A percentile compares a stretch with the other conserved stretches of the same genome.
Evolutionary conservation across 2,113 vertebrate genomes (phyloP).

Genomic region (Cyphomyrus plagiostoma): DNA sequence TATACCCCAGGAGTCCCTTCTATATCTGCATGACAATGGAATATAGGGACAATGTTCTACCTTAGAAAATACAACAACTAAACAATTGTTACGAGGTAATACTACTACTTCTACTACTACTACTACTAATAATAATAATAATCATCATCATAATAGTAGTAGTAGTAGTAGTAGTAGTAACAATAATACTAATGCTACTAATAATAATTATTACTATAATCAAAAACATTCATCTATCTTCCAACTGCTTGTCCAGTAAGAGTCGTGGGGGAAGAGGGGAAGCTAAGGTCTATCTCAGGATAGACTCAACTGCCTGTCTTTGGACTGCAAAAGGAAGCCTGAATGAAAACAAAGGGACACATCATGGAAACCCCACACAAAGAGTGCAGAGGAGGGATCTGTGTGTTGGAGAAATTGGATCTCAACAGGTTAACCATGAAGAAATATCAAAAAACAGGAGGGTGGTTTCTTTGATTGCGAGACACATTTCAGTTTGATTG

Average conservation of each 20-base stretch:
- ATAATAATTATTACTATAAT: background rate
- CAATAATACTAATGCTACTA: background rate
- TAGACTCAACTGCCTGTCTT: background rate
- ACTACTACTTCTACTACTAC: no score
- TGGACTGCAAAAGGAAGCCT: background rate
- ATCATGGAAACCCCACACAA: background rate
- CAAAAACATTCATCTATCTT: background rate
- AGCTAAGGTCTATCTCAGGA: background rate
- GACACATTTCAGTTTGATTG: background rate
- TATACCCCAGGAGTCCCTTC: background rate
- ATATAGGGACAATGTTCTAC: background rate
- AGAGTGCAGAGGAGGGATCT: background rate
- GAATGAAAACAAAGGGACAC: background rate
- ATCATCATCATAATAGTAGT: no score
- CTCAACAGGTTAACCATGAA: background rate
- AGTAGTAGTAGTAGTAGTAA: no score
- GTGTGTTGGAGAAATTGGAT: background rate
- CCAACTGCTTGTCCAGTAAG: background rate
- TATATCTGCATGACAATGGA: background rate
- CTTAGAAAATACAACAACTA: background rate
- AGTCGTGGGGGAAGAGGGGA: background rate
- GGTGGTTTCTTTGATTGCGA: background rate
- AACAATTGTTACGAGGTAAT: background rate
- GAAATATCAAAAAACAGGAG: background rate
- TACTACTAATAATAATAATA: no score